phyloP scores from a whole-genome alignment of 2,113 vertebrate species.

The Chionodraco myersi region DNA sequence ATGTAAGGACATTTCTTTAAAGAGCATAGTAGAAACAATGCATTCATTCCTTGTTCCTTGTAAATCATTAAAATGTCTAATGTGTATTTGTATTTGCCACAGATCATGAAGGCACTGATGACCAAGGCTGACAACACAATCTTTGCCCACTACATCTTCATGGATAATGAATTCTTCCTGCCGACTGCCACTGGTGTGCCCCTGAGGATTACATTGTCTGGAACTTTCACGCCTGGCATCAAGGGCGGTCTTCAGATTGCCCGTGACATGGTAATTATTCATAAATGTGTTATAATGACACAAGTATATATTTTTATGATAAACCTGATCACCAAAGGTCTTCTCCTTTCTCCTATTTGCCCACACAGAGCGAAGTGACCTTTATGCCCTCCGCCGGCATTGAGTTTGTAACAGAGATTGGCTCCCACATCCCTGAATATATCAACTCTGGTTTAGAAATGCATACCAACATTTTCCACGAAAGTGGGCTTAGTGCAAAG shows the following conservation, averaged over 20 bases:
- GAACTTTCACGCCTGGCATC: conserved; percentile 88
- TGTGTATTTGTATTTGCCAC: conserved; percentile 18
- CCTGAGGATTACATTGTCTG: conserved; percentile 90
- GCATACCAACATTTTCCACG: conserved; percentile 91
- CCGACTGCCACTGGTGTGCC: conserved; percentile 91
- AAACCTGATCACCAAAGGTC: background rate
- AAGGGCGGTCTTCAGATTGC: conserved; percentile 85
- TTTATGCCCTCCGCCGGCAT: conserved; percentile 90
- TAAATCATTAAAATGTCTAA: background rate
- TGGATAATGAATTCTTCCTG: conserved; percentile 94
- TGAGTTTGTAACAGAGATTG: conserved; percentile 90
- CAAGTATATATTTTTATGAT: background rate
- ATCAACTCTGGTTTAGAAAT: conserved; percentile 87
- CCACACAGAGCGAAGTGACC: conserved; percentile 82
- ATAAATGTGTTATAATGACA: background rate
- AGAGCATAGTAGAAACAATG: background rate
- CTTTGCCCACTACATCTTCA: conserved; percentile 95
- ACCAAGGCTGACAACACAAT: conserved; percentile 85
- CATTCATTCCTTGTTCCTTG: background rate
- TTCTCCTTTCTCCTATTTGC: conserved; percentile 55
- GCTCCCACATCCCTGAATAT: conserved; percentile 88
- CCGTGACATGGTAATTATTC: conserved; percentile 81
- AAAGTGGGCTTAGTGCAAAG: conserved; percentile 84
- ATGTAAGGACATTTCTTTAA: conserved; percentile 67
- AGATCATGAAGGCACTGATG: conserved; percentile 82